Evolutionary conservation across 2,113 vertebrate genomes (phyloP).

Genomic region (Ptyas mucosa): DNA sequence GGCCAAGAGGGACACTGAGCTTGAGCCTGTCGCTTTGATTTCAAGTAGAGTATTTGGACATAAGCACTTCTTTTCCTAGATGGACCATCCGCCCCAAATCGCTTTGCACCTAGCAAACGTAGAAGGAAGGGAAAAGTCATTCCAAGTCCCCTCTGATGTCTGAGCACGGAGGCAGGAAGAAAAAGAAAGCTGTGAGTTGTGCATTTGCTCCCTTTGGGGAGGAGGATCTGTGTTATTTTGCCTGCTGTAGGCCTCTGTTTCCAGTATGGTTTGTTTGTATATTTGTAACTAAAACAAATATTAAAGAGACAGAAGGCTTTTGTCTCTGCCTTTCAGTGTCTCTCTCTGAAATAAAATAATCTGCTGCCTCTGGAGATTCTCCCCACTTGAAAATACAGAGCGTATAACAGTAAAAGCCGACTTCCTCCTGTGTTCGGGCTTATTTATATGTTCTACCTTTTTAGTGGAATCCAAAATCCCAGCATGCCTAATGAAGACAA

Average conservation of each 20-base stretch:
- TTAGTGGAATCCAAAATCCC: not conserved
- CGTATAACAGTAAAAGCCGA: not conserved
- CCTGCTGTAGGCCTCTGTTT: not conserved
- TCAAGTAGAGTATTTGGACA: not conserved
- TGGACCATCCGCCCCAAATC: not conserved
- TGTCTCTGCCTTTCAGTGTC: not conserved
- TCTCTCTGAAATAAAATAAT: not conserved
- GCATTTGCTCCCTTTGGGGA: not conserved
- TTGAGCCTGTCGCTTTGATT: not conserved
- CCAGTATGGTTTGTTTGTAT: not conserved
- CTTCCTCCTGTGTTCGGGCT: not conserved
- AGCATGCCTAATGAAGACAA: not conserved
- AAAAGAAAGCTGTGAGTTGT: not conserved
- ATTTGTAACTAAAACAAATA: not conserved
- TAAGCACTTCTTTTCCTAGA: not conserved
- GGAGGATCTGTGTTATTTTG: not conserved
- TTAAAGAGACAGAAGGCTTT: not conserved
- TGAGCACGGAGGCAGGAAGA: not conserved
- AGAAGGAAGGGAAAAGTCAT: not conserved
- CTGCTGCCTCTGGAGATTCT: not conserved
- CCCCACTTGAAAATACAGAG: not conserved
- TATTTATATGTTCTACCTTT: not conserved
- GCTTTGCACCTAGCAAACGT: not conserved
- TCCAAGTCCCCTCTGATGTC: not conserved
- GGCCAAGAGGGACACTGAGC: no score